Percentiles rank a stretch among this genome's conserved stretches.
phyloP scores from a whole-genome alignment of 2,113 vertebrate species.

The Sapayoa aenigma region DNA sequence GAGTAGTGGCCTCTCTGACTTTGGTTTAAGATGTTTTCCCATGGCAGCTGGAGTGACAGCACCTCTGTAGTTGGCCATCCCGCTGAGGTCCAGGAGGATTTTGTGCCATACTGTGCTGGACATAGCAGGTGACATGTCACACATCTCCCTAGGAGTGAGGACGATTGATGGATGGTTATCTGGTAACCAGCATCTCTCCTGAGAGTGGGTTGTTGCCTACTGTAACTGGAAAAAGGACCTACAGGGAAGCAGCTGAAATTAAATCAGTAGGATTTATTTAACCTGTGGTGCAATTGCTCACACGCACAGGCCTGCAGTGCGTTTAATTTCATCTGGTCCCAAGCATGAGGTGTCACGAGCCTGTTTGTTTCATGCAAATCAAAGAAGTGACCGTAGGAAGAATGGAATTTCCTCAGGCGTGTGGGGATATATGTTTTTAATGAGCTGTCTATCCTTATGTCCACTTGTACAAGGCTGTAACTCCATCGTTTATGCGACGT shows the following conservation, averaged over 20 bases:
- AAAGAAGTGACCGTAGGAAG: neutral
- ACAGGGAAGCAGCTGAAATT: neutral
- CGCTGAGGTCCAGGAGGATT: neutral
- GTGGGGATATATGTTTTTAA: neutral
- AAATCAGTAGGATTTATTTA: neutral
- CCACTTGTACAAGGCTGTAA: neutral
- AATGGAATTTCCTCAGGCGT: neutral
- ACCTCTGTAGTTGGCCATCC: neutral
- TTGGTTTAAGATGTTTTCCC: neutral
- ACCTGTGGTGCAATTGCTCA: neutral
- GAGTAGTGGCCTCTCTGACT: neutral
- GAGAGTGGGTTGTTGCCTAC: neutral
- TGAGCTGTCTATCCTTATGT: neutral
- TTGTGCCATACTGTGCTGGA: neutral
- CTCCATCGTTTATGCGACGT: neutral
- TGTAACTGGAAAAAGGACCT: neutral
- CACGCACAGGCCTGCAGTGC: neutral
- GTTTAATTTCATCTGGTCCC: neutral
- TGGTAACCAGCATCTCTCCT: neutral
- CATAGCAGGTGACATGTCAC: neutral
- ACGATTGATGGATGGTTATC: neutral
- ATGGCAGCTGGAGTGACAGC: neutral
- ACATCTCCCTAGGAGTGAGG: neutral
- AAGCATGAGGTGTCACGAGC: fast-evolving
- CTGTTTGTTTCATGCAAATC: neutral